Evolutionary conservation across 64 coral and sea anemone species (phyloP), one percentile per base, ranked within the genome.

Genomic region (Acropora tenuis): DNA sequence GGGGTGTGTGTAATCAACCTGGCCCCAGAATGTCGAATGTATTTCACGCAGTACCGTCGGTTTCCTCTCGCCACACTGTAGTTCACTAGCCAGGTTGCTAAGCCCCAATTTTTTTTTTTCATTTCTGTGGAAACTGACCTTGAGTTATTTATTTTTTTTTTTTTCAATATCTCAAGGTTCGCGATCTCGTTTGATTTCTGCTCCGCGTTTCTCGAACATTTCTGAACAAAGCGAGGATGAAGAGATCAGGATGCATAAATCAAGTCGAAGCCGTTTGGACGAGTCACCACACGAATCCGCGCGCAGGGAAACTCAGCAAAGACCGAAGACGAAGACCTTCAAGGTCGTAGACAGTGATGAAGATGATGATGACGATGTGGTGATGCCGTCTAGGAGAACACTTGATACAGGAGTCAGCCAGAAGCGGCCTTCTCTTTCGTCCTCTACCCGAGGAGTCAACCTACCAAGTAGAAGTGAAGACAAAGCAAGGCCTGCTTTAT

Each of bases 331-430:
- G 19, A 69, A 85, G 72, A 46, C 52, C 52, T 55, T 55, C 65
- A 65, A 85, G 65, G 72, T 85, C 43, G 82, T 85, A 6, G 82
- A 85, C 42, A 85, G 82, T 47, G 82, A 72, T 66, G 82, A 85
- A 6, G 80, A 84, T 15, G 77, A 79, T 2, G 82, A 84, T 48
- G 57, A 82, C 13, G 82, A 49, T 1, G 82, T 44, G 45, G 66
- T 85, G 18, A 18, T 85, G 45, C 47, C 82, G 10, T 45, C 82
- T 11, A 85, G 63, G 8, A 66, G 80, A 84, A 47, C 80, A 7
- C 80, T 84, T 17, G 80, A 84, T 18, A 84, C 80, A 68, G 80
- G 80, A 45, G 7, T 84, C 41, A 84, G 15, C 16, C 58, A 46
- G 68, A 58, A 84, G 43, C 59, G 80, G 17, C 80, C 80, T 69